phyloP scores from a whole-genome alignment of 1,140 invertebrate species.

The Drosophila erecta region DNA sequence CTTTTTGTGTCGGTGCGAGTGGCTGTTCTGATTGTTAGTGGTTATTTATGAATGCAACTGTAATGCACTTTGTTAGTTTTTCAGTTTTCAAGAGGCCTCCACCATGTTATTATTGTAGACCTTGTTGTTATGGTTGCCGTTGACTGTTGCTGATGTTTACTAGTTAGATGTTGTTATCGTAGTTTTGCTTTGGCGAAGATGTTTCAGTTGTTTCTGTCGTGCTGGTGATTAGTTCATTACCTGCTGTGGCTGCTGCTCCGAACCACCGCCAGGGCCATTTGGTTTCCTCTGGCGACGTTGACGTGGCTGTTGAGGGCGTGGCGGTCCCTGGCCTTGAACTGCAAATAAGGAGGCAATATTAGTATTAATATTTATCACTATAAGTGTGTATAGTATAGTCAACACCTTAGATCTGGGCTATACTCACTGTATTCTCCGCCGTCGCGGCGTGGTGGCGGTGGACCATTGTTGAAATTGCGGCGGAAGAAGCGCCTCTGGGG shows the following conservation, averaged over 20 bases:
- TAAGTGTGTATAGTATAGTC: no score
- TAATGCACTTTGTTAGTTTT: conserved; percentile 49
- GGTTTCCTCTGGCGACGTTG: conserved; percentile 78
- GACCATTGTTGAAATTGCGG: conserved; percentile 87
- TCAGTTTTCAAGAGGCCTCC: conserved; percentile 40
- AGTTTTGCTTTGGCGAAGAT: conserved; percentile 44
- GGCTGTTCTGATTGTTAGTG: conserved; percentile 42
- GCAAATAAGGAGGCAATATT: background rate
- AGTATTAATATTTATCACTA: no score
- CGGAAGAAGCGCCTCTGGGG: conserved; percentile 88
- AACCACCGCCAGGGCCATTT: conserved; percentile 76
- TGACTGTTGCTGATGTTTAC: conserved; percentile 31
- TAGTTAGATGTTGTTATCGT: conserved; percentile 46
- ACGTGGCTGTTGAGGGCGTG: conserved; percentile 69
- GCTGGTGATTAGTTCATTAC: conserved; percentile 77
- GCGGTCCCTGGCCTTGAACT: conserved; percentile 73
- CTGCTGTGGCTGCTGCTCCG: conserved; percentile 81
- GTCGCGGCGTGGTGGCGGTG: conserved; percentile 85
- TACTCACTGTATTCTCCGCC: conserved; percentile 85
- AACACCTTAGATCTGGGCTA: background rate
- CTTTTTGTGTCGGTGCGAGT: conserved; percentile 26
- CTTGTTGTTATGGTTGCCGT: conserved; percentile 45
- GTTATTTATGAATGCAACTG: conserved; percentile 55
- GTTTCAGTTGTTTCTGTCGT: conserved; percentile 23
- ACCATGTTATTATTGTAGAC: conserved; percentile 50